A percentile compares a stretch with the other conserved stretches of the same genome.
These are phyloP conservation scores for Podotricha telesiphe DNA, from an alignment of 2,888 invertebrate species.

Conservation along the genomic window DNA sequence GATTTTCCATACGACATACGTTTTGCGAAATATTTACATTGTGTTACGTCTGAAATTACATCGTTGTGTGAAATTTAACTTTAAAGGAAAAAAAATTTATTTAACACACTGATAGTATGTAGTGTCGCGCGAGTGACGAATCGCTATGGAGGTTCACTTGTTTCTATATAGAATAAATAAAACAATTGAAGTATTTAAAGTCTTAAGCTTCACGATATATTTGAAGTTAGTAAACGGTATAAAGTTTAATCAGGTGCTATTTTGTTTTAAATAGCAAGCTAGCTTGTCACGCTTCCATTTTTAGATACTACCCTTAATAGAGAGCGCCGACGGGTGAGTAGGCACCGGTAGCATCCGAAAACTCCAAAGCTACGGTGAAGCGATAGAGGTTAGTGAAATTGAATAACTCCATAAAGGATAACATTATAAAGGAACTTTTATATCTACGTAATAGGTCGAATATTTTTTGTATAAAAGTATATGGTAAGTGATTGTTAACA, in stretches of 20 bases:
- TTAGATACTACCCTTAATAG: slow-evolving; percentile 20
- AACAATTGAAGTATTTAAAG: slow-evolving; percentile 24
- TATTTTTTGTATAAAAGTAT: slow-evolving; percentile 7
- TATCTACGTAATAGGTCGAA: not conserved
- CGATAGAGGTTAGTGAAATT: not conserved
- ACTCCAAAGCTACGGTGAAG: not conserved
- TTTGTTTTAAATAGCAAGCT: slow-evolving; percentile 35
- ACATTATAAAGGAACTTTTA: not conserved
- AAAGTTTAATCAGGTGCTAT: slow-evolving; percentile 38
- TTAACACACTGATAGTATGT: not conserved
- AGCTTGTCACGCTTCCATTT: slow-evolving; percentile 35
- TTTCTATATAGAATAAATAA: slow-evolving; percentile 22
- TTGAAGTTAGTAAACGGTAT: slow-evolving; percentile 26
- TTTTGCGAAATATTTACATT: no score
- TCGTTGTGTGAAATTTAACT: no score
- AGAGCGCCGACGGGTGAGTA: slow-evolving; percentile 27
- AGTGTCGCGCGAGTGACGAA: not conserved
- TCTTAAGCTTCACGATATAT: slow-evolving; percentile 29
- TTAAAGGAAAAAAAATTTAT: no score
- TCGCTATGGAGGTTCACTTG: not conserved
- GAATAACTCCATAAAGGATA: slow-evolving; percentile 1
- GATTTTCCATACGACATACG: slow-evolving; percentile 17
- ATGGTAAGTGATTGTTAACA: no score
- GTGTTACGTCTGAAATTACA: not conserved
- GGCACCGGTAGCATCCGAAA: slow-evolving; percentile 1